Conservation (phyloP, 1,140 invertebrate genomes). For the Zaprionus gabonicus region DNA sequence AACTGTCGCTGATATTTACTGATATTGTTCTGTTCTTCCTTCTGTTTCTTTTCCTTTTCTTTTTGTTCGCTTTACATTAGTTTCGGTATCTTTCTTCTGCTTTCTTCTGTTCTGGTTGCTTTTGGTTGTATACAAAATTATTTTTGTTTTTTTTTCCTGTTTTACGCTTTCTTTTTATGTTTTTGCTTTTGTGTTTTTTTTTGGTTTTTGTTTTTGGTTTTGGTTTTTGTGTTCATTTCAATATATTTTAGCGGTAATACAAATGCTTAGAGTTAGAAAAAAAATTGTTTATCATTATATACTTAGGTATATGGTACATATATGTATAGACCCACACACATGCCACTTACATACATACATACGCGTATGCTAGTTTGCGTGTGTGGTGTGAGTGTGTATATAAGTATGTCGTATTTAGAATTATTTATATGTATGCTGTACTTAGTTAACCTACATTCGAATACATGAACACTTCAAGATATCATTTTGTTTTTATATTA, state of each 20-base stretch:
- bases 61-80: constrained; percentile 34
- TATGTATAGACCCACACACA: constrained; percentile 25
- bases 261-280: constrained; percentile 77
- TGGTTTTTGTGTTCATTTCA: constrained; percentile 19
- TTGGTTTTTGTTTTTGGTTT: constrained; percentile 33
- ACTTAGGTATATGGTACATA: constrained; percentile 28
- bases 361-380: constrained; percentile 17
- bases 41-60: constrained; percentile 33
- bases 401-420: constrained; percentile 51
- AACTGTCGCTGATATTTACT: constrained; percentile 76
- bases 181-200: constrained; percentile 33
- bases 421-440: constrained; percentile 73
- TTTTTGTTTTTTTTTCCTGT: constrained; percentile 25
- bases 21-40: constrained; percentile 72
- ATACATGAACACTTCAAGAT: constrained; percentile 83
- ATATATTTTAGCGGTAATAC: constrained; percentile 70
- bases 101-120: constrained; percentile 55
- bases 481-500: constrained; percentile 57
- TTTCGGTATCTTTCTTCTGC: constrained; percentile 32
- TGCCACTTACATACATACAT: constrained; percentile 23
- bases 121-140: constrained; percentile 58
- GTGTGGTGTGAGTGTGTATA: constrained; percentile 14
- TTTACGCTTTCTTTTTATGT: constrained; percentile 35
- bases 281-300: constrained; percentile 65
- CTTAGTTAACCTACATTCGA: constrained; percentile 80